Base-by-base conservation (phyloP, 2,888 invertebrate species). In the Ochropleura plecta region DNA sequence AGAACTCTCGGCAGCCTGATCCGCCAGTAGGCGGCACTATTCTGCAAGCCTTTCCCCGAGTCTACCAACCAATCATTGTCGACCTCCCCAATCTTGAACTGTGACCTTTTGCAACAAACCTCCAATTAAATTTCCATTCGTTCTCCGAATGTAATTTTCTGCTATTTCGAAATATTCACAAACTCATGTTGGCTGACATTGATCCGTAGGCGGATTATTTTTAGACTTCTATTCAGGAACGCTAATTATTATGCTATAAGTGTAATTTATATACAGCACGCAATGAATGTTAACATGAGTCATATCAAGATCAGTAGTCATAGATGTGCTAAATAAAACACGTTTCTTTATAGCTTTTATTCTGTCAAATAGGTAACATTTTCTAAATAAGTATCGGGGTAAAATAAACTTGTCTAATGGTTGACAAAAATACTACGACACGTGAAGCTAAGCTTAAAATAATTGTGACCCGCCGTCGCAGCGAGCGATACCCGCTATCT, bases 71-170 rank as follows among this genome's bases (percentile, higher is more conserved):
- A 88, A 79, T 86, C 80, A 85, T 88, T 93, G 94, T 94, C 94
- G 93, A 93, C 92, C 93, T 90, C 83, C 87, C 88, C 80, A 88
- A 91, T 90, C 89, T 90, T 93, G 92, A 95, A 91, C 95, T 93
- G 76, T 93, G 94, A 95, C 95, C 94, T 95, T 95, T 94, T 76
- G 74, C 85, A 81, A 78, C 81, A 79, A 86, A 80, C 82, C 86
- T 81, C 77, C 88, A 88, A 90, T 90, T 86, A 91, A 91, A 91
- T 90, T 90, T 88, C 86, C 87, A 84, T 87, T 80, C 75, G 78
- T 74, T 74, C 78, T 53, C 82, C 75, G 72, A 87, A 84, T 80
- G 84, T 85, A 88, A 89, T 86, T 88, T 88, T 76, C 80, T 81
- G 79, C 79, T 81, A 79, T 82, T 82, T 76, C 66, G 70, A 84